phyloP scores from a whole-genome alignment of 2,797 vertebrate genomes.

The Peromyscus aztecus region DNA sequence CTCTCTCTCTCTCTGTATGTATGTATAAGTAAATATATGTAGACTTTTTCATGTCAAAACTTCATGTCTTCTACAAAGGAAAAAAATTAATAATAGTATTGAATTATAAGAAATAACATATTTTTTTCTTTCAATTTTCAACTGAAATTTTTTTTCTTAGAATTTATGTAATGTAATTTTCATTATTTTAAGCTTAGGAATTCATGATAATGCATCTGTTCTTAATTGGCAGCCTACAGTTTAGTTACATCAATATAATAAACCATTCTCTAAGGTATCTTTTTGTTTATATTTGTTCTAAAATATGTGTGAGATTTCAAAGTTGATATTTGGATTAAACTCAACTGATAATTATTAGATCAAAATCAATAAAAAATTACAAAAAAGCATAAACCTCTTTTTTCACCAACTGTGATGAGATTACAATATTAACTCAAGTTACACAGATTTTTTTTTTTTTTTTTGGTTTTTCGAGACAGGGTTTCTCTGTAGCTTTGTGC shows the following conservation, averaged over 20 bases:
- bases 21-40: too few relatives aligned
- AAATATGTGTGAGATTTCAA: conserved; percentile 71
- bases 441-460: conserved; percentile 69
- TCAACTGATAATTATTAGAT: conserved; percentile 76
- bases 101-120: not conserved
- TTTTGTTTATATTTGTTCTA: conserved; percentile 70
- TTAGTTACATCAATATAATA: conserved; percentile 76
- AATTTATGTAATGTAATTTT: conserved; percentile 64
- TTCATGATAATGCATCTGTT: conserved; percentile 63
- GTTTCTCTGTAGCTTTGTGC: too few relatives aligned
- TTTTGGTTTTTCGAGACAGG: too few relatives aligned
- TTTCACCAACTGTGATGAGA: conserved; percentile 52
- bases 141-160: conserved; percentile 38
- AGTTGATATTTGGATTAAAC: conserved; percentile 75
- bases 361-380: conserved; percentile 69
- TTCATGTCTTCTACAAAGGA: too few relatives aligned
- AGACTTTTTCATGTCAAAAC: too few relatives aligned
- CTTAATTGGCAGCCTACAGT: conserved; percentile 67
- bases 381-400: conserved; percentile 56
- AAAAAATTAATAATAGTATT: not conserved
- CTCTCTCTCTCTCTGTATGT: too few relatives aligned
- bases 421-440: conserved; percentile 28
- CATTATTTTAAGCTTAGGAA: conserved; percentile 51
- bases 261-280: conserved; percentile 66
- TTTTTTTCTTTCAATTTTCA: conserved; percentile 26